Conservation (phyloP, 2,797 vertebrate genomes). For the Propithecus deckenii region DNA sequence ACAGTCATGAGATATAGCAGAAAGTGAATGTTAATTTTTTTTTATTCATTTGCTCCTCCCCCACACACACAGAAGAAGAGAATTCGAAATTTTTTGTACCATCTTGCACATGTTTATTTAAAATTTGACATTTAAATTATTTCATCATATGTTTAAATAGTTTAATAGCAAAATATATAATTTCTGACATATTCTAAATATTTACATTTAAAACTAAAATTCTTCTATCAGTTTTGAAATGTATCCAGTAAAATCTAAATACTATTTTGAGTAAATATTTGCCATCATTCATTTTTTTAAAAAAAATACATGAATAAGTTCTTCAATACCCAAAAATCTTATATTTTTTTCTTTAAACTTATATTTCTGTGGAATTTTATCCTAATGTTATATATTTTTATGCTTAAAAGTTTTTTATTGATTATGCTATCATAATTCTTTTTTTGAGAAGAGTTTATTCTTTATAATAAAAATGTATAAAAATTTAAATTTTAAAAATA, state of each 20-base stretch:
- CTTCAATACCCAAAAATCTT: not conserved
- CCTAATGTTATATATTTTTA: constrained; percentile 13
- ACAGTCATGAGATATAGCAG: not conserved
- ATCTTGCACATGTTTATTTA: not conserved
- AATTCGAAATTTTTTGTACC: not conserved
- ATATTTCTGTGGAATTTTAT: constrained; percentile 28
- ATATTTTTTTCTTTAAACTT: not conserved
- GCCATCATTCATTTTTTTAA: not conserved
- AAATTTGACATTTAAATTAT: constrained; percentile 21
- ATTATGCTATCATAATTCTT: not conserved
- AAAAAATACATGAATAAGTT: not conserved
- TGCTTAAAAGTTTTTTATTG: not conserved
- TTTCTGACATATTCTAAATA: not conserved
- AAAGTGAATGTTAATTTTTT: not conserved
- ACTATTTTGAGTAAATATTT: not conserved
- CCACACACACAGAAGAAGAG: not conserved
- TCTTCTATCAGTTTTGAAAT: not conserved
- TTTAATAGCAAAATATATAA: not conserved
- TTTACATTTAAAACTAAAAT: constrained; percentile 15
- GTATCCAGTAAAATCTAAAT: constrained; percentile 25
- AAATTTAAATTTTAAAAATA: not conserved
- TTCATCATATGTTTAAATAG: not conserved
- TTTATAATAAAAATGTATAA: constrained; percentile 41
- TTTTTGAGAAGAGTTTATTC: too few relatives aligned
- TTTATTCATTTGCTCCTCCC: not conserved